Evolutionary conservation across 2,113 vertebrate genomes (phyloP).

Genomic region (Centropus bengalensis): DNA sequence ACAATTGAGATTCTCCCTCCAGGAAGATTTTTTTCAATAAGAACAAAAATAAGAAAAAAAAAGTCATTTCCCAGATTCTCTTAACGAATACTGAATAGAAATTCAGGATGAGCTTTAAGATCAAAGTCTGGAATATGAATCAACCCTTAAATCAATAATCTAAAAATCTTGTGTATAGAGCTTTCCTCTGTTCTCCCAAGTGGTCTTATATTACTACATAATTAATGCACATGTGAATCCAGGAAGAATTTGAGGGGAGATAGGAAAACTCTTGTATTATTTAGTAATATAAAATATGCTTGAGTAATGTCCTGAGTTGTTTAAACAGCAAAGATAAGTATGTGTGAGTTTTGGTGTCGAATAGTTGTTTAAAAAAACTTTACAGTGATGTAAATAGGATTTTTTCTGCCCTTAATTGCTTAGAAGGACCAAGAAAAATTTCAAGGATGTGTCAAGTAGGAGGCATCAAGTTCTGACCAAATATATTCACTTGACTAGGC

Average conservation of each 20-base stretch:
- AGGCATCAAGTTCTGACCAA: not conserved
- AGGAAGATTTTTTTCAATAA: not conserved
- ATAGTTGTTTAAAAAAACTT: not conserved
- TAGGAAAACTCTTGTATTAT: not conserved
- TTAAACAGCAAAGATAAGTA: not conserved
- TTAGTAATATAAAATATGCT: not conserved
- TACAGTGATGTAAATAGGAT: not conserved
- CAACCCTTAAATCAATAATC: not conserved
- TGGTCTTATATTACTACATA: not conserved
- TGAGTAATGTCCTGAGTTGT: not conserved
- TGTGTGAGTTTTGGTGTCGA: not conserved
- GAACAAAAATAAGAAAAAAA: not conserved
- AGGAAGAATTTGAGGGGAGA: not conserved
- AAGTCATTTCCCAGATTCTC: not conserved
- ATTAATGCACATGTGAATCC: not conserved
- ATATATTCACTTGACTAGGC: not conserved
- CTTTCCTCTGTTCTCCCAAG: not conserved
- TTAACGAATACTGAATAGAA: not conserved
- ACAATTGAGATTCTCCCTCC: not conserved
- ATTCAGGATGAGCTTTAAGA: not conserved
- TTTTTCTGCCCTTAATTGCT: not conserved
- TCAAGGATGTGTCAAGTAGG: not conserved
- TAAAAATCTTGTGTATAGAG: not conserved
- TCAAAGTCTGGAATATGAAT: not conserved
- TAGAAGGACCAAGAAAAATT: not conserved